phyloP scores from a whole-genome alignment of 2,888 invertebrate genomes.

The Theodoxus fluviatilis region DNA sequence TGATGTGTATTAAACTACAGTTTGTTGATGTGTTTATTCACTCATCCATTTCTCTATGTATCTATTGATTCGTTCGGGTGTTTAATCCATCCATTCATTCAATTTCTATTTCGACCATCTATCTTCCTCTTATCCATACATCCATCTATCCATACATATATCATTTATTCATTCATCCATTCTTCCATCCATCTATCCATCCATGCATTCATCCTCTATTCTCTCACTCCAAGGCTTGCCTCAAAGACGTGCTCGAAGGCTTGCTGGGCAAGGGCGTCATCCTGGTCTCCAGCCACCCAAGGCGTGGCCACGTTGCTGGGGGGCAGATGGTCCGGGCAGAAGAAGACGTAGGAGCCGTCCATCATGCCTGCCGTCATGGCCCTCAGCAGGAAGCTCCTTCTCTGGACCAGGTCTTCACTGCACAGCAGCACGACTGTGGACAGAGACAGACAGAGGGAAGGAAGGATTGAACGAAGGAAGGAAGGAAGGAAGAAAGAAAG shows the following conservation, averaged over 20 bases:
- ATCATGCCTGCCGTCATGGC: constrained; percentile 45
- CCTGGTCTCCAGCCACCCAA: constrained; percentile 38
- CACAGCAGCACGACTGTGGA: constrained; percentile 47
- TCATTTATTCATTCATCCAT: no score
- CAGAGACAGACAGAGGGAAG: constrained; percentile 16
- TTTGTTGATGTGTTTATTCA: no score
- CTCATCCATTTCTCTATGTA: no score
- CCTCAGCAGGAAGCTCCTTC: constrained; percentile 37
- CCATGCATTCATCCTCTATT: no score
- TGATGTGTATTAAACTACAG: no score
- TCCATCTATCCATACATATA: no score
- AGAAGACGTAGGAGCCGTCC: constrained; percentile 43
- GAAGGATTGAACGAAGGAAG: background rate
- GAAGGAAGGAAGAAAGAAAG: constrained; percentile 18
- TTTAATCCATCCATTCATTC: no score
- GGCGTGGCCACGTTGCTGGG: constrained; percentile 40
- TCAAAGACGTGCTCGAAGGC: constrained; percentile 42
- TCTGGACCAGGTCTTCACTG: constrained; percentile 38
- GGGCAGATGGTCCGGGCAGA: constrained; percentile 47
- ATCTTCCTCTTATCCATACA: no score
- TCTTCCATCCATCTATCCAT: no score
- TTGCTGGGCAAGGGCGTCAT: constrained; percentile 35
- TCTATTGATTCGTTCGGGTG: no score
- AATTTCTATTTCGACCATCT: no score
- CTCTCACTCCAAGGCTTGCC: constrained; percentile 31